Evolutionary conservation across 2,797 vertebrate genomes (phyloP).

Genomic region (Cyclopterus lumpus): DNA sequence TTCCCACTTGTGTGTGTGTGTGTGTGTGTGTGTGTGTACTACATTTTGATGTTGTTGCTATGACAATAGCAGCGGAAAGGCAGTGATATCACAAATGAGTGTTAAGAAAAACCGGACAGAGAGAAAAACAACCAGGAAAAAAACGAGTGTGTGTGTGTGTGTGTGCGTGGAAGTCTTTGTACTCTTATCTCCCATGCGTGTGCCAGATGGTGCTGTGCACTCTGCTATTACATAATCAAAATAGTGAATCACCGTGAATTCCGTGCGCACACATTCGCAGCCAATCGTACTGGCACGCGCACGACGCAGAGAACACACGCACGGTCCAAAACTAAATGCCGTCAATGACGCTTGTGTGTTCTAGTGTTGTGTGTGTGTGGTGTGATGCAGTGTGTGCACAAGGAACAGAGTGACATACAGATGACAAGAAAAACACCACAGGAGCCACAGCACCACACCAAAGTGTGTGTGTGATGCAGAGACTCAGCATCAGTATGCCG

Average conservation of each 20-base stretch:
- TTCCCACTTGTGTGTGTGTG: slow-evolving; percentile 2
- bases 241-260: slow-evolving; percentile 68
- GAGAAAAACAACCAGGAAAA: slow-evolving; percentile 51
- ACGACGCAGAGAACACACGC: not conserved
- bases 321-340: slow-evolving; percentile 19
- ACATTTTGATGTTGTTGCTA: slow-evolving; percentile 45
- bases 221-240: slow-evolving; percentile 78
- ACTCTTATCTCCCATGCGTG: slow-evolving; percentile 71
- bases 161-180: slow-evolving; percentile 60
- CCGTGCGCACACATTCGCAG: slow-evolving; percentile 22
- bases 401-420: slow-evolving; percentile 10
- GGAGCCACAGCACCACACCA: slow-evolving; percentile 50
- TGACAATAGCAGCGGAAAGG: slow-evolving; percentile 40
- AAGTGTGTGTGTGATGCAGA: slow-evolving; percentile 10
- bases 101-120: slow-evolving; percentile 38
- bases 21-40: slow-evolving; percentile 2
- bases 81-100: slow-evolving; percentile 22
- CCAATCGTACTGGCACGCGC: not conserved
- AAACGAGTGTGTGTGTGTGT: slow-evolving; percentile 3
- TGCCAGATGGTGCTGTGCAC: slow-evolving; percentile 80
- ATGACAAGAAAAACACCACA: slow-evolving; percentile 38
- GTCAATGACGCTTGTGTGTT: slow-evolving; percentile 20
- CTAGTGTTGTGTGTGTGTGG: not conserved
- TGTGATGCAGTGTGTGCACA: not conserved
- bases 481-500: too few relatives aligned